These are phyloP conservation scores for Drosophila trapezifrons DNA, from an alignment of 1,140 invertebrate species.

Conservation along the genomic window DNA sequence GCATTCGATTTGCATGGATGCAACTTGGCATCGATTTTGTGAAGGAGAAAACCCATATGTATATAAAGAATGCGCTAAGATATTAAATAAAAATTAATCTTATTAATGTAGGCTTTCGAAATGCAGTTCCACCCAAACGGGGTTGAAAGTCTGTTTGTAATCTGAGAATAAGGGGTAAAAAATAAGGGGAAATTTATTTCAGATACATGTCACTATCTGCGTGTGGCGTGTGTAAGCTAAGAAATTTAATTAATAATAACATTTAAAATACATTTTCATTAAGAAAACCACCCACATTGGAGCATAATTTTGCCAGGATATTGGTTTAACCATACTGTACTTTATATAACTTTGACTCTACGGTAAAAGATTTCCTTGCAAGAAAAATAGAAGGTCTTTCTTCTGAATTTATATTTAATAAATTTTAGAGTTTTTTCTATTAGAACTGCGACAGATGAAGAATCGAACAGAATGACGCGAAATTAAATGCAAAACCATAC, in stretches of 20 bases:
- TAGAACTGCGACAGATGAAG: neutral
- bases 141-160: conserved; percentile 9
- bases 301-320: neutral
- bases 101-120: conserved; percentile 1
- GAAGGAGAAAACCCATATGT: neutral
- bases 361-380: conserved; percentile 4
- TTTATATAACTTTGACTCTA: conserved; percentile 12
- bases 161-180: conserved; percentile 12
- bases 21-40: neutral
- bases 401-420: neutral
- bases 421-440: neutral
- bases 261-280: conserved; percentile 1
- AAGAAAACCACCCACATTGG: neutral
- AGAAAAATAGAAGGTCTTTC: neutral
- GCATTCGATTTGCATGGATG: conserved; percentile 14
- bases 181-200: conserved; percentile 34
- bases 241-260: neutral
- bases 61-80: conserved; percentile 11
- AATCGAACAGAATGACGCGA: neutral
- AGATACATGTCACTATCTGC: neutral
- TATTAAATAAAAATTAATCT: conserved; percentile 4
- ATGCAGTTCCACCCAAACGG: conserved; percentile 2
- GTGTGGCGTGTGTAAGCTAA: neutral
- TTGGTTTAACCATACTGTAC: conserved; percentile 3
- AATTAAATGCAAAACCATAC: conserved; percentile 8